A percentile compares a stretch with the other conserved stretches of the same genome.
These are phyloP conservation scores for Apotomis betuletana DNA, from an alignment of 2,888 invertebrate genomes.

Conservation along the genomic window DNA sequence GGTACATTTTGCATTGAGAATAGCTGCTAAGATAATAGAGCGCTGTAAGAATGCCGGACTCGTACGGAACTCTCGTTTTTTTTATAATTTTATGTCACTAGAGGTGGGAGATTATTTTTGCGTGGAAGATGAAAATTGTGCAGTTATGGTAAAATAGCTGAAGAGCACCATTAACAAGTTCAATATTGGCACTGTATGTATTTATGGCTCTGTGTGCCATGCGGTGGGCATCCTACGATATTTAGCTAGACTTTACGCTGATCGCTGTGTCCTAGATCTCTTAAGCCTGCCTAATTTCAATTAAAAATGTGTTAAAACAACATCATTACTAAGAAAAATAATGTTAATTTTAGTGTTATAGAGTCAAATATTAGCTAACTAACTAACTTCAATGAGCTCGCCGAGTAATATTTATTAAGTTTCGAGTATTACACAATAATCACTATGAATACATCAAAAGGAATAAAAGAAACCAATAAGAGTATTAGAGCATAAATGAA, in stretches of 20 bases:
- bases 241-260: too few relatives aligned
- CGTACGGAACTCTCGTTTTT: slow-evolving; percentile 66
- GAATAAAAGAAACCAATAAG: too few relatives aligned
- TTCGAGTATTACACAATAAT: background rate
- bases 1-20: slow-evolving; percentile 39
- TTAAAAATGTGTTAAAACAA: too few relatives aligned
- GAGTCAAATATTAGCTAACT: too few relatives aligned
- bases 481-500: too few relatives aligned
- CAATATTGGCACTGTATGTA: too few relatives aligned
- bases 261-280: too few relatives aligned
- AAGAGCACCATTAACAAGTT: background rate
- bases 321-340: too few relatives aligned
- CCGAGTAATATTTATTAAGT: background rate
- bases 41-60: slow-evolving; percentile 64
- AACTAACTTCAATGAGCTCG: background rate
- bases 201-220: too few relatives aligned
- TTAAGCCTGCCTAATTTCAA: too few relatives aligned
- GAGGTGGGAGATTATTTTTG: slow-evolving; percentile 45
- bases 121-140: background rate
- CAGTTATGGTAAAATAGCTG: background rate
- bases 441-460: background rate
- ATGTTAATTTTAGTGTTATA: too few relatives aligned
- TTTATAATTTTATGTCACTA: slow-evolving; percentile 67
- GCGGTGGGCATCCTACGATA: too few relatives aligned
- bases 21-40: slow-evolving; percentile 59